A percentile compares a stretch with the other conserved stretches of the same genome.
Evolutionary conservation across 2,888 invertebrate species (phyloP).

Genomic region (Hirtodrosophila confusa): DNA sequence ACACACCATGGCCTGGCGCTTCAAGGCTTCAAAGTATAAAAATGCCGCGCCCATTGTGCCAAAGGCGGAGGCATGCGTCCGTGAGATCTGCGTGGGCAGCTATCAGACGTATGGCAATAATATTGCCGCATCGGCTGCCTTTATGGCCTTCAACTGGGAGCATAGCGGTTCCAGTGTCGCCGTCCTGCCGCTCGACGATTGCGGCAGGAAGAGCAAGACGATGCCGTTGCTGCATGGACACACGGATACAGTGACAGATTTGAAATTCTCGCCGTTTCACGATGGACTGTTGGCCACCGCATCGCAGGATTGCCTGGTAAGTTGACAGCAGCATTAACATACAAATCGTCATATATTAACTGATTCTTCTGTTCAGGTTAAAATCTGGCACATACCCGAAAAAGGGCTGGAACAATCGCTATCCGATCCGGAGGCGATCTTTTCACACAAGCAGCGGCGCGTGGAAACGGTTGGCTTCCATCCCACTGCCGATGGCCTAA

Average conservation of each 20-base stretch:
- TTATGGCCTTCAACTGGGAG: conserved; percentile 98
- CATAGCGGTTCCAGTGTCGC: conserved; percentile 96
- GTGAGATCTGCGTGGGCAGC: conserved; percentile 95
- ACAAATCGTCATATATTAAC: no score
- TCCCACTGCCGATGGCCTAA: conserved; percentile 94
- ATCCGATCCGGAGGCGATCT: conserved; percentile 91
- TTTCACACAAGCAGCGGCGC: conserved; percentile 92
- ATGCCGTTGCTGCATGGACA: conserved; percentile 94
- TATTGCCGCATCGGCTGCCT: conserved; percentile 95
- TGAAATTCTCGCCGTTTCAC: conserved; percentile 98
- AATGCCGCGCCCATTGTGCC: conserved; percentile 98
- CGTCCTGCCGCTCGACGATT: conserved; percentile 93
- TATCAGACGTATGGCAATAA: conserved; percentile 98
- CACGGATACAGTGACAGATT: conserved; percentile 96
- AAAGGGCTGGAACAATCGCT: conserved; percentile 91
- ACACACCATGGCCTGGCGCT: conserved; percentile 93
- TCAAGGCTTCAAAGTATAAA: conserved; percentile 99
- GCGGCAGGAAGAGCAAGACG: conserved; percentile 94
- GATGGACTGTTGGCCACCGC: conserved; percentile 96
- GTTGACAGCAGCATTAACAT: conserved; percentile 6
- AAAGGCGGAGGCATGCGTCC: conserved; percentile 94
- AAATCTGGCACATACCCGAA: conserved; percentile 95
- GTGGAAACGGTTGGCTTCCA: conserved; percentile 96
- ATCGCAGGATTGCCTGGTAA: conserved; percentile 93
- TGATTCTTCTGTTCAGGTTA: conserved; percentile 86